Evolutionary conservation across 2,113 vertebrate species (phyloP).

Genomic region (Prionailurus bengalensis): DNA sequence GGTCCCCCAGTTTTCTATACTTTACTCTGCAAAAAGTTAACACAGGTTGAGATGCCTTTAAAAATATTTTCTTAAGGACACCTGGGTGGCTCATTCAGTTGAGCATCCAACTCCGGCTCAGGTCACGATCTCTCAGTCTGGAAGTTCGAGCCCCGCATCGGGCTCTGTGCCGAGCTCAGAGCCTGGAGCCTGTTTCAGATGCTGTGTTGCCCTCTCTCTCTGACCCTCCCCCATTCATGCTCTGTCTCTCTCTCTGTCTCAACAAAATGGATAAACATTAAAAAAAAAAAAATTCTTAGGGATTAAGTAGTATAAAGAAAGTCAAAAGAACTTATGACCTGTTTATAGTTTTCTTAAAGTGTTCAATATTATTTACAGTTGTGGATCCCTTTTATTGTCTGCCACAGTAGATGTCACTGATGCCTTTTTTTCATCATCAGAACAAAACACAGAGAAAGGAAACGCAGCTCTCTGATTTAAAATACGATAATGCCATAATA

Average conservation of each 20-base stretch:
- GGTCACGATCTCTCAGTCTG: no score
- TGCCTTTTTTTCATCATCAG: background rate
- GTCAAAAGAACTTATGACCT: background rate
- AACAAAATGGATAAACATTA: no score
- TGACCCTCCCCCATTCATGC: no score
- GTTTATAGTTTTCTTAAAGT: background rate
- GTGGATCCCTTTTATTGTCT: background rate
- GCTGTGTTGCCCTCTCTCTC: no score
- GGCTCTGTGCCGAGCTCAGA: no score
- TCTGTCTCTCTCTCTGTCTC: no score
- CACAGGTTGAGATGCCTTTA: background rate
- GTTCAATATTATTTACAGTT: background rate
- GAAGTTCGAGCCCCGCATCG: no score
- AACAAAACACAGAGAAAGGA: background rate
- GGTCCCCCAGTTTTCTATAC: conserved; percentile 39
- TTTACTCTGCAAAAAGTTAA: background rate
- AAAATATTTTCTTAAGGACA: background rate
- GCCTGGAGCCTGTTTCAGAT: no score
- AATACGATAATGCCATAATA: background rate
- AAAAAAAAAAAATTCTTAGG: background rate
- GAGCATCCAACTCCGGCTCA: no score
- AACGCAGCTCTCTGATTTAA: background rate
- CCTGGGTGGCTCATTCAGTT: no score
- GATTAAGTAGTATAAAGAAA: background rate
- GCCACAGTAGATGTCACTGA: background rate